Conservation (phyloP, 2,888 invertebrate genomes). For the Lepidonotus clava region DNA sequence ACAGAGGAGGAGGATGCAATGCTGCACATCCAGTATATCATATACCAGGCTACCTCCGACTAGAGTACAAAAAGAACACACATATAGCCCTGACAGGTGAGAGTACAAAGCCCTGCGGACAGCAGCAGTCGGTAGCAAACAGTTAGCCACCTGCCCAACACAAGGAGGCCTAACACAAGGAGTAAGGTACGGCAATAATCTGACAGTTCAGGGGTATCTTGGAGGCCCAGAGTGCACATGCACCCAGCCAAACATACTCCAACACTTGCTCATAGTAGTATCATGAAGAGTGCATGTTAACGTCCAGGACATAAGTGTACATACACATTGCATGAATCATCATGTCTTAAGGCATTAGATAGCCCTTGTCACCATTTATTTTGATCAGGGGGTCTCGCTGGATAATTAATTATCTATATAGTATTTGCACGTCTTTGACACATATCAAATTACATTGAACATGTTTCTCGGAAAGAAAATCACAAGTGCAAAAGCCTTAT, state of each 20-base stretch:
- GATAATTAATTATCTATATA: background rate
- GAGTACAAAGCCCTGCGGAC: background rate
- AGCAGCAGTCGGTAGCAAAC: conserved; percentile 10
- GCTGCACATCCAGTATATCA: too few species aligned
- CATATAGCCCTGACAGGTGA: background rate
- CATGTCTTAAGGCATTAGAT: background rate
- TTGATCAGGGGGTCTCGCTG: background rate
- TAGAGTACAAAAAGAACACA: background rate
- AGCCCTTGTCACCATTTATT: background rate
- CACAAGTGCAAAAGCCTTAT: conserved; percentile 15
- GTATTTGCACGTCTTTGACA: background rate
- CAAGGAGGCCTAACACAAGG: background rate
- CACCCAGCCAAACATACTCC: background rate
- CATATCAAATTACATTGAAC: background rate
- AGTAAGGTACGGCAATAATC: background rate
- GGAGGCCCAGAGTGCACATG: background rate
- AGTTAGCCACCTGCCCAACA: background rate
- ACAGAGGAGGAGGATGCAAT: background rate
- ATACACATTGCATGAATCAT: background rate
- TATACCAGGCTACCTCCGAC: background rate
- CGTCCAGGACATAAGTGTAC: background rate
- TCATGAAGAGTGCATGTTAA: background rate
- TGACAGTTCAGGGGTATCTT: background rate
- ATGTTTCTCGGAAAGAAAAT: background rate
- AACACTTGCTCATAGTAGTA: background rate